phyloP scores from a whole-genome alignment of 2,797 vertebrate species.

The Pteronotus mesoamericanus region DNA sequence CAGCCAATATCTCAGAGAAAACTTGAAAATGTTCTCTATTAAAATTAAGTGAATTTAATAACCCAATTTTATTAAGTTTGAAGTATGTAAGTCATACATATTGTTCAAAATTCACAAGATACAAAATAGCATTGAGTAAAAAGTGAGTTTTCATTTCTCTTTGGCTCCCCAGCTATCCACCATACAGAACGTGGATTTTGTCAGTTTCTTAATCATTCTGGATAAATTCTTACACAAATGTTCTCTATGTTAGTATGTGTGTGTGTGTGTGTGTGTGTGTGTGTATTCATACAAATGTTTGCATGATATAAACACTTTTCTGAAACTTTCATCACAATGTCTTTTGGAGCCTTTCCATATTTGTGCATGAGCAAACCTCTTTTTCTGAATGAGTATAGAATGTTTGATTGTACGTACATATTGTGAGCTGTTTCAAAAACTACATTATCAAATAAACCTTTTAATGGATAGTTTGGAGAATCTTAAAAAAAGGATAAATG shows the following conservation, averaged over 20 bases:
- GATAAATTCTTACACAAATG: not conserved
- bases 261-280: not conserved
- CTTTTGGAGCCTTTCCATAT: not conserved
- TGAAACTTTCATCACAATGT: not conserved
- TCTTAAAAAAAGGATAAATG: not conserved
- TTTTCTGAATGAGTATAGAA: not conserved
- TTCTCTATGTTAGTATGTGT: not conserved
- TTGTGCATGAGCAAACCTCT: not conserved
- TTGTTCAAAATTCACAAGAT: conserved; percentile 21
- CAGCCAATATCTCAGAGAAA: not conserved
- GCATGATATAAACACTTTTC: not conserved
- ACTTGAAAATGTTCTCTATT: not conserved
- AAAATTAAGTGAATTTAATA: conserved; percentile 27
- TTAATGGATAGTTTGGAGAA: not conserved
- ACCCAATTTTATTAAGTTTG: conserved; percentile 20
- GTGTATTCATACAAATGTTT: not conserved
- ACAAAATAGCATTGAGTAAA: not conserved
- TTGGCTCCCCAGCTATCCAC: not conserved
- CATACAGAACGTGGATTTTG: not conserved
- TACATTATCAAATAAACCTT: not conserved
- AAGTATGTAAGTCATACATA: not conserved
- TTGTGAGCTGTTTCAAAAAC: not conserved
- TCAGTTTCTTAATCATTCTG: not conserved
- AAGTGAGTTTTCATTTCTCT: not conserved
- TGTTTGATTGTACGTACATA: not conserved